Conservation (phyloP, 1,140 invertebrate species). For the Akabosia matsudoensis region DNA sequence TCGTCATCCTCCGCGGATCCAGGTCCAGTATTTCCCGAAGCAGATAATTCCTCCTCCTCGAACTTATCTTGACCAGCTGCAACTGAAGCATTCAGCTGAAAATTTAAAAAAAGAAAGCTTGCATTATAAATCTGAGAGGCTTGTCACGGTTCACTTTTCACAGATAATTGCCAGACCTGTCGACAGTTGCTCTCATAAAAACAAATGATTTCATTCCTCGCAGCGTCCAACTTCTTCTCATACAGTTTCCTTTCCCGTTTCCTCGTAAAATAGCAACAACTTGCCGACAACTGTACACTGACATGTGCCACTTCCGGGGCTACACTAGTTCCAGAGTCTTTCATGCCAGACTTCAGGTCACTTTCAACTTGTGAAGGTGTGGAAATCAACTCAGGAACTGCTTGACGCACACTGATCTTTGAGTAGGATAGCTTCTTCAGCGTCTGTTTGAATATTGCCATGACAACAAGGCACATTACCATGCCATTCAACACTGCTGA, state of each 20-base stretch:
- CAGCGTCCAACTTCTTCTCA: not conserved
- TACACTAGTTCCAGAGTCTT: not conserved
- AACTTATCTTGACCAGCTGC: too few relatives aligned
- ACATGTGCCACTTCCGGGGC: not conserved
- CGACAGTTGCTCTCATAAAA: too few relatives aligned
- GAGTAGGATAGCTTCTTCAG: not conserved
- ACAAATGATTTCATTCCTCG: not conserved
- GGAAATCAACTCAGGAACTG: not conserved
- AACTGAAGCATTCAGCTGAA: too few relatives aligned
- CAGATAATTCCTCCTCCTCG: too few relatives aligned
- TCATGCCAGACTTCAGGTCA: not conserved
- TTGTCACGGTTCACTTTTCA: too few relatives aligned
- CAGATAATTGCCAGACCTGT: too few relatives aligned
- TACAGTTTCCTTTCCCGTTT: not conserved
- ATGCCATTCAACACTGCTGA: not conserved
- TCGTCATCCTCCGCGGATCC: too few relatives aligned
- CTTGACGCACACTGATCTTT: not conserved
- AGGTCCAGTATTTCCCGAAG: too few relatives aligned
- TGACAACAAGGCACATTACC: not conserved
- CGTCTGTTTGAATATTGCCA: not conserved
- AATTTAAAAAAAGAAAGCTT: too few relatives aligned
- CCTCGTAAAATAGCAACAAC: not conserved
- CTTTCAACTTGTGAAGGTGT: not conserved
- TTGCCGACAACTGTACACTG: not conserved
- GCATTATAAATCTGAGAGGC: too few relatives aligned